Conservation (phyloP, 2,113 vertebrate species). For the Rhabdomys dilectus region DNA sequence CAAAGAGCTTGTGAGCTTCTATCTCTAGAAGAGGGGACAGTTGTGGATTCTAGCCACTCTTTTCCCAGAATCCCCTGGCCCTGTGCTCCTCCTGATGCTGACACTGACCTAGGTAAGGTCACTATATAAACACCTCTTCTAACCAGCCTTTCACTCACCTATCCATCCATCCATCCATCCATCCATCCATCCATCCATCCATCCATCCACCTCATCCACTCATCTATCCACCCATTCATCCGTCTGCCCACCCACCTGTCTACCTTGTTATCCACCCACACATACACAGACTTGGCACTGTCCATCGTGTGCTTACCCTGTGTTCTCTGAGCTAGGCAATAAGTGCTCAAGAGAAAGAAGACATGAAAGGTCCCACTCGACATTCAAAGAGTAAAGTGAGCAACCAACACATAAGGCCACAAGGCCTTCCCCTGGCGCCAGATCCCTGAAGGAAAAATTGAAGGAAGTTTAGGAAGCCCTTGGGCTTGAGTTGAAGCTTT, state of each 20-base stretch:
- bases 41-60: background rate
- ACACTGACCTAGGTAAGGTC: too few relatives aligned
- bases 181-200: background rate
- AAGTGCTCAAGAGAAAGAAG: background rate
- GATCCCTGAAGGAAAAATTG: background rate
- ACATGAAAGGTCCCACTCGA: background rate
- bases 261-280: background rate
- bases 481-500: fast-evolving
- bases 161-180: background rate
- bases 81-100: too few relatives aligned
- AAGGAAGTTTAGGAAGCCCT: background rate
- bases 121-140: background rate
- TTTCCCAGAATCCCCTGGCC: background rate
- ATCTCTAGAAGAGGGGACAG: background rate
- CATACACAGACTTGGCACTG: fast-evolving
- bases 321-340: background rate
- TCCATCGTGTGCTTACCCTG: background rate
- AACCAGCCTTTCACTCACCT: background rate
- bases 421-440: background rate
- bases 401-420: background rate
- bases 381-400: background rate
- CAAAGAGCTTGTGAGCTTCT: background rate
- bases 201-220: background rate
- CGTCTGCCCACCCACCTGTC: background rate
- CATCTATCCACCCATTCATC: background rate